phyloP scores from a whole-genome alignment of 2,888 invertebrate genomes.

The Amphipyra tragopoginis region DNA sequence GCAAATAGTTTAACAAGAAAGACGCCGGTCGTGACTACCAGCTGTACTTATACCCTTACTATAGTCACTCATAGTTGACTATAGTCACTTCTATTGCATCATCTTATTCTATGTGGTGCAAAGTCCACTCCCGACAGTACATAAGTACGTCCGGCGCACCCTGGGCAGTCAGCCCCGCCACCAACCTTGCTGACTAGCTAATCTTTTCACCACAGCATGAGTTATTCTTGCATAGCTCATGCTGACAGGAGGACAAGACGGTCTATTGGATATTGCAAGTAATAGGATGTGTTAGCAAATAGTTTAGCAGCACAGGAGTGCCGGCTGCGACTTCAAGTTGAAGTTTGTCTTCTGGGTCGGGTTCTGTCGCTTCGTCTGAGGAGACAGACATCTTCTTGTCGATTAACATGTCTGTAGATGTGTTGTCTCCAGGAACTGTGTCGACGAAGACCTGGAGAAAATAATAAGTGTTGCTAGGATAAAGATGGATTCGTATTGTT shows the following conservation, averaged over 20 bases:
- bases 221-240: no score
- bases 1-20: not conserved
- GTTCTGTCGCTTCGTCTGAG: constrained; percentile 64
- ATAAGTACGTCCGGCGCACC: no score
- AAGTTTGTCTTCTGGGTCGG: constrained; percentile 63
- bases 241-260: no score
- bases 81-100: constrained; percentile 71
- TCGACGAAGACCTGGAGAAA: constrained; percentile 78
- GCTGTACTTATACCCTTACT: not conserved
- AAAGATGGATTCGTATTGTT: no score
- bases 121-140: no score
- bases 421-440: constrained; percentile 74
- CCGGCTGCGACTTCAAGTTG: constrained; percentile 85
- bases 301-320: constrained; percentile 82
- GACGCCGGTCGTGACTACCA: not conserved
- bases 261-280: constrained; percentile 78
- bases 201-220: no score
- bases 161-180: no score
- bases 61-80: not conserved
- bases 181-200: no score
- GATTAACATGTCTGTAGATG: constrained; percentile 78
- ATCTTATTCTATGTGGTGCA: constrained; percentile 54
- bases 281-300: constrained; percentile 82
- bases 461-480: no score
- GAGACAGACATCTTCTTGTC: constrained; percentile 77